phyloP scores from a whole-genome alignment of 1,140 invertebrate genomes.

The Pseudomyrmex dendroicus region DNA sequence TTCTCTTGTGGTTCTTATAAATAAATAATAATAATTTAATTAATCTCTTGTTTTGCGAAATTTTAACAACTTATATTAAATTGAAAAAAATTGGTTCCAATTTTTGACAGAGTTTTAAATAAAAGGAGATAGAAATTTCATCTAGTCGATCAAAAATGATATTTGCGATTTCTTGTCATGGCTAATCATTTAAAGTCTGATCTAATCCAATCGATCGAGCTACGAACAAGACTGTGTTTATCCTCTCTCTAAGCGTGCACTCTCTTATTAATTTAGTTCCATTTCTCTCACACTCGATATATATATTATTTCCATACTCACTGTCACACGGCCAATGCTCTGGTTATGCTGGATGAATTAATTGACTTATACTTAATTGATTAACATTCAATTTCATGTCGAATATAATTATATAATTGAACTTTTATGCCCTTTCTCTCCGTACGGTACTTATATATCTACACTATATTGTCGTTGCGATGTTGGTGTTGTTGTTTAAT shows the following conservation, averaged over 20 bases:
- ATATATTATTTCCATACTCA: constrained; percentile 79
- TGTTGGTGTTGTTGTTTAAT: constrained; percentile 79
- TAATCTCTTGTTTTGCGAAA: no score
- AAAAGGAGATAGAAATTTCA: not conserved
- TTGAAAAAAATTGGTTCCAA: no score
- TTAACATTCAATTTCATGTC: constrained; percentile 72
- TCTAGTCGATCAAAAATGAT: not conserved
- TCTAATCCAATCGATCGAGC: constrained; percentile 31
- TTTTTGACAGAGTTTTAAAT: no score
- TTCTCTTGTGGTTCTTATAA: no score
- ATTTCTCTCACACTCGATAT: constrained; percentile 15
- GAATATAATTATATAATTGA: constrained; percentile 74
- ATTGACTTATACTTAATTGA: constrained; percentile 74
- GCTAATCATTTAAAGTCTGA: not conserved
- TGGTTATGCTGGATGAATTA: constrained; percentile 85
- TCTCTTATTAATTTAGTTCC: constrained; percentile 71
- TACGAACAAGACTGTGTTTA: constrained; percentile 48
- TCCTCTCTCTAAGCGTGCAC: constrained; percentile 72
- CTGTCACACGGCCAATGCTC: constrained; percentile 84
- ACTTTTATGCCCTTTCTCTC: constrained; percentile 72
- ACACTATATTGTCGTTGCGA: constrained; percentile 77
- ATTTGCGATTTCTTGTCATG: not conserved
- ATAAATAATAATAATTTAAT: no score
- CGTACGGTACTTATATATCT: constrained; percentile 66
- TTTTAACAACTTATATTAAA: no score